Evolutionary conservation across 2,888 invertebrate species (phyloP).

Genomic region (Phyllotreta cruciferae): DNA sequence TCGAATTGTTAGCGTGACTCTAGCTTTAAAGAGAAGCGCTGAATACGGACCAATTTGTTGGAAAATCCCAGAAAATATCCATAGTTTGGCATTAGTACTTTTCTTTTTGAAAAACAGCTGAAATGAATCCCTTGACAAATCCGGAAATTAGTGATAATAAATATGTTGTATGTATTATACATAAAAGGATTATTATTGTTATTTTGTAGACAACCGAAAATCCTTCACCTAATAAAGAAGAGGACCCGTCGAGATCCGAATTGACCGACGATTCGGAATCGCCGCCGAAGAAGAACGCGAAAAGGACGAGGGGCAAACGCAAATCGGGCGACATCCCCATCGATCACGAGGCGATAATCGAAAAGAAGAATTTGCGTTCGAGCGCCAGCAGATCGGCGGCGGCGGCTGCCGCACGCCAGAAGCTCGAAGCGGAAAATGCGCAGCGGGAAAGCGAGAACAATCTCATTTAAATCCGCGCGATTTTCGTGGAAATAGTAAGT

Average conservation of each 20-base stretch:
- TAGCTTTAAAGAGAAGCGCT: no score
- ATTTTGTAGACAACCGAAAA: constrained; percentile 5
- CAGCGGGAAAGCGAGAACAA: constrained; percentile 53
- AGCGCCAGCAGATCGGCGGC: constrained; percentile 76
- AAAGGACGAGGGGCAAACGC: constrained; percentile 59
- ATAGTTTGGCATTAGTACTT: no score
- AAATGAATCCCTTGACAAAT: no score
- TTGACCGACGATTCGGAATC: constrained; percentile 43
- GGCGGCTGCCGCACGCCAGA: constrained; percentile 63
- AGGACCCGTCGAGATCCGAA: constrained; percentile 32
- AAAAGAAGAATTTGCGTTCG: constrained; percentile 70
- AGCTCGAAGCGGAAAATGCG: constrained; percentile 58
- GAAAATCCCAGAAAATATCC: no score
- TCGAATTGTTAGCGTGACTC: no score
- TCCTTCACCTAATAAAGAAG: constrained; percentile 21
- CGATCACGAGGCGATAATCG: constrained; percentile 66
- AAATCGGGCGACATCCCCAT: constrained; percentile 61
- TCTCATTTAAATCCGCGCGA: constrained; percentile 43
- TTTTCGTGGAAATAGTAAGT: constrained; percentile 4
- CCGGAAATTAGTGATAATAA: no score
- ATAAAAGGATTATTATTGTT: not conserved
- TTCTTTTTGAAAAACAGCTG: no score
- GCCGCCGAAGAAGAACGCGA: constrained; percentile 56
- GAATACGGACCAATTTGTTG: no score
- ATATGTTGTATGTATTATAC: no score